Evolutionary conservation across 2,113 vertebrate species (phyloP), one percentile per base, ranked within the genome.

Genomic region (Lagopus leucura): DNA sequence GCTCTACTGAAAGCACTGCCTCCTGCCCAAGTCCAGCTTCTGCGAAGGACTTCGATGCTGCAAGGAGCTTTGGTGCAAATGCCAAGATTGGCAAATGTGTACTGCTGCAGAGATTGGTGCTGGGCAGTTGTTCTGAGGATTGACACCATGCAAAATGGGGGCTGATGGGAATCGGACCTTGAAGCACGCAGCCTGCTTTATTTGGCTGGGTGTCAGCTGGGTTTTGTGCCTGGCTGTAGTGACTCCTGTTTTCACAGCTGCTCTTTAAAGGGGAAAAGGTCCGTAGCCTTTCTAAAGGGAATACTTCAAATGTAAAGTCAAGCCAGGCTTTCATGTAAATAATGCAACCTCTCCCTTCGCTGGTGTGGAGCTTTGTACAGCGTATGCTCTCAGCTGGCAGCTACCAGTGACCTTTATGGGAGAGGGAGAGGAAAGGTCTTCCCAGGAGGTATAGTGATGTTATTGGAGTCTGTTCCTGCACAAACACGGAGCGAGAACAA

Each of bases 131-230:
- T 24, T 8, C 69, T 25, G 24, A 55, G 58, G 12, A 11, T 38
- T 34, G 34, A 13, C 8, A 2, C 2, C 0, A 4, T 6, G 17
- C 5, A 0, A 18, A 32, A 54, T 1, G 32, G 21, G 52, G 45
- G 48, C 72, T 47, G 3, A 27, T 48, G 70, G 69, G 50, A 52
- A 47, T 36, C 25, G 5, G 71, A 28, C 27, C 22, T 30, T 52
- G 7, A 11, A 54, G 69, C 36, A 5, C 17, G 5, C 5, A 32
- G 17, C 40, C n/a, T 60, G 63, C 32, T 50, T 50, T 66, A 11
- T 38, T 24, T 32, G 58, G 19, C 60, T 60, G 1, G 2, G 58
- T 27, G 4, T 52, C 50, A 36, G 34, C 63, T 50, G 70, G 64
- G 45, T 24, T 78, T 52, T 17, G 21, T 50, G 75, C 28, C 45